phyloP scores from a whole-genome alignment of 2,797 vertebrate genomes.

The Australoheros facetus region DNA sequence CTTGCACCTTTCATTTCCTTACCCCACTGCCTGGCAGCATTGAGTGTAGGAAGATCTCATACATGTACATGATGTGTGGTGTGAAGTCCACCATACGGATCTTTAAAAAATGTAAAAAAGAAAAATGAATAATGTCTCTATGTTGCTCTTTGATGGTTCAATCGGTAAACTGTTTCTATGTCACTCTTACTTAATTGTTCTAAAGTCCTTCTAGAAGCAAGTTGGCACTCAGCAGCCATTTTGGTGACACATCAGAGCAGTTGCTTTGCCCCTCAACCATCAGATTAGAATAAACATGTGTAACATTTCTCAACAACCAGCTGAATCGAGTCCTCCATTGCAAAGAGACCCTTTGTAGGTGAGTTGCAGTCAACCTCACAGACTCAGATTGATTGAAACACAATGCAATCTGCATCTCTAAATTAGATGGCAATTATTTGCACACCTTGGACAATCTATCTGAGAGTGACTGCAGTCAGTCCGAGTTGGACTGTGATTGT shows the following conservation, averaged over 20 bases:
- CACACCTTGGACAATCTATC: too few species aligned
- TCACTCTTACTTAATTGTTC: not conserved
- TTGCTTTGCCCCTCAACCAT: not conserved
- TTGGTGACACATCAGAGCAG: not conserved
- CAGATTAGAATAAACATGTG: not conserved
- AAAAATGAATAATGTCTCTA: not conserved
- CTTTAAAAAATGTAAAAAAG: not conserved
- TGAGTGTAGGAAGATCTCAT: not conserved
- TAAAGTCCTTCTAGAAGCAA: not conserved
- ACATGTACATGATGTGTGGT: not conserved
- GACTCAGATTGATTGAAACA: too few species aligned
- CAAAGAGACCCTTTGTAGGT: too few species aligned
- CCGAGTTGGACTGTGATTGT: too few species aligned
- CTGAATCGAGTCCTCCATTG: too few species aligned
- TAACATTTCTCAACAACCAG: not conserved
- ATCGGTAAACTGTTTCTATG: not conserved
- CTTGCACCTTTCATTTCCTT: conserved; percentile 70
- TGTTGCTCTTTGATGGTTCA: not conserved
- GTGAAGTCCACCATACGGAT: not conserved
- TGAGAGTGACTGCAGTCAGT: too few species aligned
- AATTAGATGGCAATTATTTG: too few species aligned
- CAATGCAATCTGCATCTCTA: too few species aligned
- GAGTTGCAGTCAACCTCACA: too few species aligned
- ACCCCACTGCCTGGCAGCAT: conserved; percentile 3
- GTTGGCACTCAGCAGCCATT: not conserved